Evolutionary conservation across 2,113 vertebrate genomes (phyloP), one percentile per base, ranked within the genome.

Genomic region (Dolichotis patagonum): DNA sequence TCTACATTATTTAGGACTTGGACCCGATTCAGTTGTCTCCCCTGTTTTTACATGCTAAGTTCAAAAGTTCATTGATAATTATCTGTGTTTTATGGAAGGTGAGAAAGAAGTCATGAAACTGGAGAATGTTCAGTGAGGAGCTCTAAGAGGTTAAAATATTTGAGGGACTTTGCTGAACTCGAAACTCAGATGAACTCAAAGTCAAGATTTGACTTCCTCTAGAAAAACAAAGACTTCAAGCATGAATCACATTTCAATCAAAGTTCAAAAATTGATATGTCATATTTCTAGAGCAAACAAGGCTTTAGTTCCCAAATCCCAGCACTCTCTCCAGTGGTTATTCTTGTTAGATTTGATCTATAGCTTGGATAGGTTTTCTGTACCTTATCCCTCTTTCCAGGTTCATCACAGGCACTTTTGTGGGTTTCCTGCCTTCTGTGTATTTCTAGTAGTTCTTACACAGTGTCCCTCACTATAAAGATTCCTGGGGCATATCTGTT

Each of bases 31-130:
- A 80, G 10, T 88, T 94, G 95, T 84, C 26, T 43, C 38, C 56
- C 7, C 62, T 91, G 24, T 77, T 89, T 97, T 97, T 71, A 32
- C 17, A 89, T 19, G 54, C 4, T 38, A 93, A 81, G 13, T 85
- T 63, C 20, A 85, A 88, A 96, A 49, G 26, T 77, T 8, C 54
- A 87, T 56, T 78, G 83, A 52, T 41, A 87, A 26, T 91, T 95
- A 69, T 63, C 88, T 16, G 71, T 81, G 7, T 26, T 73, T 91
- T 69, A 75, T 63, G 30, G 52, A 95, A 77, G 83, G 3, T 89
- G 26, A 87, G 9, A 83, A 78, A 58, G 7, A 89, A 78, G 22
- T 62, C 24, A 82, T 82, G 8, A n/a, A 69, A 87, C 1, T 54
- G 24, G 46, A 91, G 87, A 91, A 43, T 54, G 26, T 89, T 54